A percentile compares a stretch with the other conserved stretches of the same genome.
These are phyloP conservation scores for Pelochelys cantorii DNA, from an alignment of 2,797 vertebrate species.

Conservation along the genomic window DNA sequence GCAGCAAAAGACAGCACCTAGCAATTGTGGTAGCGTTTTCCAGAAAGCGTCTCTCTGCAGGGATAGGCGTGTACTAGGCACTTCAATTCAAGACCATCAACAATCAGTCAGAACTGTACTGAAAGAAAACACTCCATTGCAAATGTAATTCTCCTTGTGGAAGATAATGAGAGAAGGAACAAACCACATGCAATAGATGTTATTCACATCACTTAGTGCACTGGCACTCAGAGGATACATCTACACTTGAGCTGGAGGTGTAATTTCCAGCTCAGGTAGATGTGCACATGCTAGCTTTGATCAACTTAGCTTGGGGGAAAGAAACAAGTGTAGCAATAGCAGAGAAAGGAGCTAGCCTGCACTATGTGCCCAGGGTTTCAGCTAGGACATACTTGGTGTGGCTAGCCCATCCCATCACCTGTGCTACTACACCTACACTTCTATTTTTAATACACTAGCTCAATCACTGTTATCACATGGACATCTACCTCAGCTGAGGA, in stretches of 20 bases:
- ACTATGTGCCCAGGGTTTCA: neutral
- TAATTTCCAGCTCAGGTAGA: neutral
- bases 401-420: neutral
- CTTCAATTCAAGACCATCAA: slow-evolving; percentile 32
- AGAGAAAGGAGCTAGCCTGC: neutral
- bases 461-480: neutral
- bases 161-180: slow-evolving; percentile 21
- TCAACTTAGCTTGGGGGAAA: neutral
- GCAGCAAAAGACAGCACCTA: slow-evolving; percentile 21
- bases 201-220: neutral
- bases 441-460: neutral
- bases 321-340: neutral
- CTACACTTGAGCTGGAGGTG: neutral
- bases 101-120: slow-evolving; percentile 3
- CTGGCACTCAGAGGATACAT: neutral
- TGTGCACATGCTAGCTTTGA: neutral
- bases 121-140: neutral
- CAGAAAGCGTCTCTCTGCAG: neutral
- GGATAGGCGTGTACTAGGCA: slow-evolving; percentile 6
- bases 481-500: neutral
- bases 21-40: neutral
- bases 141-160: neutral
- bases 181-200: neutral
- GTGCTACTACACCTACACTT: neutral
- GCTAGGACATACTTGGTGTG: neutral